phyloP scores from a whole-genome alignment of 2,888 invertebrate species.

The Rotaria socialis region DNA sequence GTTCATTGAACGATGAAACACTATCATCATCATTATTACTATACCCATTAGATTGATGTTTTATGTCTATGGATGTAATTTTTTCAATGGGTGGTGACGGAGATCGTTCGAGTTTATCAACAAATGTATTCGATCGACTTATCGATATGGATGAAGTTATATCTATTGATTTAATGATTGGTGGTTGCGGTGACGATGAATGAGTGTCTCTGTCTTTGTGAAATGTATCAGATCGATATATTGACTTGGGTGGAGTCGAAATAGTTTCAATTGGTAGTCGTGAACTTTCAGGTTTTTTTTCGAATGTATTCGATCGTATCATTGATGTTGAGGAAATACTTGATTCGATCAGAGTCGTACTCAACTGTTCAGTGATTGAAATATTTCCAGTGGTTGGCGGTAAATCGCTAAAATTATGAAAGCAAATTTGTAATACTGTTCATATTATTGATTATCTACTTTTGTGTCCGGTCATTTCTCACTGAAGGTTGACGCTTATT shows the following conservation, averaged over 20 bases:
- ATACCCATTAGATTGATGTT: background rate
- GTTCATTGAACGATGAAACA: background rate
- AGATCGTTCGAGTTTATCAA: background rate
- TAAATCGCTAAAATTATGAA: background rate
- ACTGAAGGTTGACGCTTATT: background rate
- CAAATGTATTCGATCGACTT: background rate
- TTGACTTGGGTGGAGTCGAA: background rate
- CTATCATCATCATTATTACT: background rate
- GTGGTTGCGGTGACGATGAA: background rate
- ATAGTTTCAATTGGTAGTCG: background rate
- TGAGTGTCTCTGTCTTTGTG: background rate
- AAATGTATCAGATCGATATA: background rate
- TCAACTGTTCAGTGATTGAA: background rate
- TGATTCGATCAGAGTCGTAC: background rate
- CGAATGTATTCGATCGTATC: background rate
- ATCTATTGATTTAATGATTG: background rate
- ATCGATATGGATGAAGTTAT: too few species aligned
- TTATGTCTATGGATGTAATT: background rate
- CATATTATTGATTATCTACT: background rate
- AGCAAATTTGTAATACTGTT: background rate
- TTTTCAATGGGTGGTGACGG: background rate
- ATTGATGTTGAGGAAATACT: background rate
- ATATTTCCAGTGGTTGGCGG: too few species aligned
- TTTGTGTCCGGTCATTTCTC: background rate
- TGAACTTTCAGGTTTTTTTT: background rate